phyloP scores from a whole-genome alignment of 2,888 invertebrate species.

The Luffia ferchaultella region DNA sequence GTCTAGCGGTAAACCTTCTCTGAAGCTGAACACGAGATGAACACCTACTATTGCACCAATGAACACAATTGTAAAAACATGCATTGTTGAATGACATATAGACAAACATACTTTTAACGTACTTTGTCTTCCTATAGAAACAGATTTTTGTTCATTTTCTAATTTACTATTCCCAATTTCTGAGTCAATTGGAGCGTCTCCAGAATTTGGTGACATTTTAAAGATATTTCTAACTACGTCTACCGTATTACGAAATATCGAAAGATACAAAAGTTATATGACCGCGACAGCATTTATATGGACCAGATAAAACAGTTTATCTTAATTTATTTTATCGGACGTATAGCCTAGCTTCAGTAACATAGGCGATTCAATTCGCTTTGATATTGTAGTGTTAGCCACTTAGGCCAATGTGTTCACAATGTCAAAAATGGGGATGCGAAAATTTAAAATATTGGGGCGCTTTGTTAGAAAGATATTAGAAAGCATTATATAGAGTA shows the following conservation, averaged over 20 bases:
- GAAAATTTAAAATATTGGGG: no score
- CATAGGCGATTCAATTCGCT: no score
- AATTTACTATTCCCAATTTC: neutral
- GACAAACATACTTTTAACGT: neutral
- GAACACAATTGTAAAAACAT: neutral
- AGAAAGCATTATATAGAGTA: no score
- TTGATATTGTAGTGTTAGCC: no score
- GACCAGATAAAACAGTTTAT: neutral
- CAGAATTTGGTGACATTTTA: neutral
- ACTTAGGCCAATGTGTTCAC: no score
- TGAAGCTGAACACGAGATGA: neutral
- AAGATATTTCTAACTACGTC: neutral
- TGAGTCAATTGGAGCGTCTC: neutral
- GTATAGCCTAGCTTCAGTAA: no score
- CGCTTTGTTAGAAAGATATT: no score
- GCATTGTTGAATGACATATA: neutral
- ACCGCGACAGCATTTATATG: no score
- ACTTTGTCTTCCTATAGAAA: neutral
- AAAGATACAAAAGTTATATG: no score
- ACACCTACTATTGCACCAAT: neutral
- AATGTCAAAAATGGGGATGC: no score
- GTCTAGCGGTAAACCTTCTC: neutral
- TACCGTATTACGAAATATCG: no score
- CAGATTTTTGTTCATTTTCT: neutral
- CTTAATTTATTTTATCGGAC: neutral